These are phyloP conservation scores for Brienomyrus brachyistius DNA, from an alignment of 2,113 vertebrate species.

Conservation along the genomic window DNA sequence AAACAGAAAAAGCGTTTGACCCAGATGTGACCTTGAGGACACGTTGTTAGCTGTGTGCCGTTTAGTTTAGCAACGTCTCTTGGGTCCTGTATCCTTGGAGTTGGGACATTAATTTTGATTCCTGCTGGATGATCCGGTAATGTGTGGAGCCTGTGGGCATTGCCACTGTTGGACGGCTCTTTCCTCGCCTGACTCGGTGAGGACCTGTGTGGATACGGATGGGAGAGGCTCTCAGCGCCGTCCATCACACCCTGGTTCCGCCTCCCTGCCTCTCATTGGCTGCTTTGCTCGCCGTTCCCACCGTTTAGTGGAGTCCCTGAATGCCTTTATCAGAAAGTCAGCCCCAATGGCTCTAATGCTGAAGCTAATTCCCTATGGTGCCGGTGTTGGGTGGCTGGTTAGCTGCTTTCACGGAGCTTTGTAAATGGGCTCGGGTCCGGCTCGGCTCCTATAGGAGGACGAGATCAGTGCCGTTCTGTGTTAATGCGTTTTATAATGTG, in stretches of 20 bases:
- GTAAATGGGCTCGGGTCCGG: background rate
- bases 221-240: background rate
- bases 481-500: background rate
- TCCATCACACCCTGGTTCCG: too few relatives aligned
- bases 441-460: background rate
- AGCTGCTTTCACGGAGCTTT: background rate
- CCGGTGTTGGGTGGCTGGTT: background rate
- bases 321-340: background rate
- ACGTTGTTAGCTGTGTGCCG: background rate
- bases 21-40: background rate
- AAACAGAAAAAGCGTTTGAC: background rate
- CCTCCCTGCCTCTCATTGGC: background rate
- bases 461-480: background rate
- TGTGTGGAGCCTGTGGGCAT: background rate
- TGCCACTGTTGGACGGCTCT: background rate
- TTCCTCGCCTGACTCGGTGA: background rate
- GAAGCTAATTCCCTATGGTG: background rate
- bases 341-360: background rate
- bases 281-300: background rate
- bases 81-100: background rate
- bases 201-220: background rate
- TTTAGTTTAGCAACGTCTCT: background rate
- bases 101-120: background rate
- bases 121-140: background rate
- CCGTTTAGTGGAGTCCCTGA: background rate